phyloP scores from a whole-genome alignment of 2,888 invertebrate genomes.

The Dynastes grantii region DNA sequence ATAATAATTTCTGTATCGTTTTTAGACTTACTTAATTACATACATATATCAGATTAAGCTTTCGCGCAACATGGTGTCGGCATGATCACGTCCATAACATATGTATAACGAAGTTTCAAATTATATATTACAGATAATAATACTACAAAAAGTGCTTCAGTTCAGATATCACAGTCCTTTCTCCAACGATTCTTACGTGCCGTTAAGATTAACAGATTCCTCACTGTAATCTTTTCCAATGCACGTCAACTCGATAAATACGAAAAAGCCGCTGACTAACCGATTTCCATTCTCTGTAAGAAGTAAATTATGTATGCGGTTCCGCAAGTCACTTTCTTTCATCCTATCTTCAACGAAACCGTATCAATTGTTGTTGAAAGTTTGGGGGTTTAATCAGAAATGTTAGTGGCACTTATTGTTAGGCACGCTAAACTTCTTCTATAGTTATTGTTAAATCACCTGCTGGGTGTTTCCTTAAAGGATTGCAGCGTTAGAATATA shows the following conservation, averaged over 20 bases:
- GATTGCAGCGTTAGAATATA: no score
- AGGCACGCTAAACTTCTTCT: background rate
- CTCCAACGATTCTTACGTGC: background rate
- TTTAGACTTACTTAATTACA: no score
- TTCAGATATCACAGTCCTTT: background rate
- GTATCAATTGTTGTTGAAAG: slow-evolving; percentile 19
- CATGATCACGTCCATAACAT: background rate
- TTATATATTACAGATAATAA: slow-evolving; percentile 5
- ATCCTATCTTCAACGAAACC: slow-evolving; percentile 25
- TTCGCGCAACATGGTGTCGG: background rate
- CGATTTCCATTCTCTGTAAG: slow-evolving; percentile 7
- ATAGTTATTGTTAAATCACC: no score
- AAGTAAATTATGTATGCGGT: slow-evolving; percentile 4
- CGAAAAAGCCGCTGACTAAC: slow-evolving; percentile 18
- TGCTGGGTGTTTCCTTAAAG: no score
- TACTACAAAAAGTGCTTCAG: background rate
- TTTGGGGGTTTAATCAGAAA: background rate
- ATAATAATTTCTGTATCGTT: no score
- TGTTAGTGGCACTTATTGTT: background rate
- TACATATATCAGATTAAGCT: no score
- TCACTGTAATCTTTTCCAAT: background rate
- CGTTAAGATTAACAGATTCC: slow-evolving; percentile 11
- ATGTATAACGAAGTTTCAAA: background rate
- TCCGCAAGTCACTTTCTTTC: slow-evolving; percentile 35
- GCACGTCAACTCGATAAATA: slow-evolving; percentile 7